These are phyloP conservation scores for Brachyistius frenatus DNA, from an alignment of 2,113 vertebrate genomes.

Conservation along the genomic window DNA sequence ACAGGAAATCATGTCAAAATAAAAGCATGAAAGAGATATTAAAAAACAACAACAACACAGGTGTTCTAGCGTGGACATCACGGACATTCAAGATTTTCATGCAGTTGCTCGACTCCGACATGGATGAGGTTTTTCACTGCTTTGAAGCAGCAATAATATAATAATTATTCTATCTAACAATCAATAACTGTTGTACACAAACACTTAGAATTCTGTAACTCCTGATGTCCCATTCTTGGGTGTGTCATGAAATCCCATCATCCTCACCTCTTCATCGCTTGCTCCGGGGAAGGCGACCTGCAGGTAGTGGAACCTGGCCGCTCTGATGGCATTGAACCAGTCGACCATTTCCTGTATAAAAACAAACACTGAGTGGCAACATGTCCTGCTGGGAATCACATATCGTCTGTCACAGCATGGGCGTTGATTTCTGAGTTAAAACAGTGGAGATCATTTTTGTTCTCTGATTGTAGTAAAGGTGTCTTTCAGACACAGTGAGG, in stretches of 20 bases:
- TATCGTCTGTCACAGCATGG: background rate
- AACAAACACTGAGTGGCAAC: constrained; percentile 1
- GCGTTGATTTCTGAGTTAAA: background rate
- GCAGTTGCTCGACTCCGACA: background rate
- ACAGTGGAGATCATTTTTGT: too few species aligned
- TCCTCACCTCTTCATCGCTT: constrained; percentile 89
- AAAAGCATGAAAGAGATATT: constrained; percentile 1
- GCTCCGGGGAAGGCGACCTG: constrained; percentile 97
- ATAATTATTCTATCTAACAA: too few species aligned
- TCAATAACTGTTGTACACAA: too few species aligned
- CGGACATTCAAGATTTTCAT: background rate
- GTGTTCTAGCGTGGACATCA: background rate
- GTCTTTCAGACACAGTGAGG: background rate
- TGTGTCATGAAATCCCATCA: background rate
- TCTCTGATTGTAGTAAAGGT: background rate
- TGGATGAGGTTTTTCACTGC: too few species aligned
- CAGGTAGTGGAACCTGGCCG: constrained; percentile 95
- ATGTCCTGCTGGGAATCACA: background rate
- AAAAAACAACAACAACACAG: background rate
- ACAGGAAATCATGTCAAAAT: background rate
- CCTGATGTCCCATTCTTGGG: too few species aligned
- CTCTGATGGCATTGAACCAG: constrained; percentile 97
- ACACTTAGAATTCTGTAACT: too few species aligned
- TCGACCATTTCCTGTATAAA: constrained; percentile 92
- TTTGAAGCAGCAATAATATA: too few species aligned